These are phyloP conservation scores for Dryadula phaetusa DNA, from an alignment of 2,888 invertebrate genomes.

Conservation along the genomic window DNA sequence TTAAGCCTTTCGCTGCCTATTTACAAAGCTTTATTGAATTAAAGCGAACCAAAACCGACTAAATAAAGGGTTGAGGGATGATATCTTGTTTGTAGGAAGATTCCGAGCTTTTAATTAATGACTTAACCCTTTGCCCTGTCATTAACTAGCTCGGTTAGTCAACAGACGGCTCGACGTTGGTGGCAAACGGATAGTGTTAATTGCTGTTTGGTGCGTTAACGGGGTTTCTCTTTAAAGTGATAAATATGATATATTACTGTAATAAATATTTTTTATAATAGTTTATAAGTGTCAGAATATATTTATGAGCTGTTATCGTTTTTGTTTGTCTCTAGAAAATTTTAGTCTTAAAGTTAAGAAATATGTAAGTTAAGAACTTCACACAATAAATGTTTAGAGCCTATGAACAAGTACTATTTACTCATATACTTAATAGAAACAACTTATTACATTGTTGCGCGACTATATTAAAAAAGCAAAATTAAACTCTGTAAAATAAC, in stretches of 20 bases:
- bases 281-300: neutral
- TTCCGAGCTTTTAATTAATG: conserved; percentile 77
- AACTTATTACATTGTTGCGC: neutral
- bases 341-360: too few relatives aligned
- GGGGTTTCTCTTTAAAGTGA: conserved; percentile 6
- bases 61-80: conserved; percentile 76
- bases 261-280: neutral
- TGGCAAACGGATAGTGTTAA: conserved; percentile 54
- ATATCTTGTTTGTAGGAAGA: conserved; percentile 79
- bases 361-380: too few relatives aligned
- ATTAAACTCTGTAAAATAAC: neutral
- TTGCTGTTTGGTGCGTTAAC: conserved; percentile 38
- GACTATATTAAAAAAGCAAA: neutral
- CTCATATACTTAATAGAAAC: neutral
- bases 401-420: too few relatives aligned
- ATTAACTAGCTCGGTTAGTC: conserved; percentile 67
- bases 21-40: conserved; percentile 82
- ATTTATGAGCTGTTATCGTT: neutral
- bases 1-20: conserved; percentile 81
- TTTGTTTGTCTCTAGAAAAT: neutral
- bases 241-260: neutral
- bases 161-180: conserved; percentile 60
- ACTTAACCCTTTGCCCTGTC: conserved; percentile 68
- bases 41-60: conserved; percentile 63
- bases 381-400: too few relatives aligned